These are phyloP conservation scores for Dexiosoma caninum DNA, from an alignment of 2,888 invertebrate species.

Conservation along the genomic window DNA sequence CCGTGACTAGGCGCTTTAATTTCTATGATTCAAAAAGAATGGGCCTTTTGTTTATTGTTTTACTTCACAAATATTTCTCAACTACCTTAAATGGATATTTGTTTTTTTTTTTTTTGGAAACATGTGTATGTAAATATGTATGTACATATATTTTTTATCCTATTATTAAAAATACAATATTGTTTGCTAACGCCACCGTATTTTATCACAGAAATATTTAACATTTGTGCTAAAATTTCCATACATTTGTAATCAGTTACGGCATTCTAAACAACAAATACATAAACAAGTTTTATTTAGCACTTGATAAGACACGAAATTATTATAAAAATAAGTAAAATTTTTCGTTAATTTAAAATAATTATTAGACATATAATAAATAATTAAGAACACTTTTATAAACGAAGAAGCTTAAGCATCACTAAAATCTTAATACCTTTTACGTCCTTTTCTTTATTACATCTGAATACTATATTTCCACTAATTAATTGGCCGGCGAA, in stretches of 20 bases:
- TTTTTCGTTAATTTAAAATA: background rate
- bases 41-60: too few relatives aligned
- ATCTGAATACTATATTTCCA: slow-evolving; percentile 70
- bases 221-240: background rate
- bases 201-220: background rate
- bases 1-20: too few relatives aligned
- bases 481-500: slow-evolving; percentile 75
- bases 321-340: background rate
- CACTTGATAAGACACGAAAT: background rate
- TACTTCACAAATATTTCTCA: too few relatives aligned
- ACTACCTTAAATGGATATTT: too few relatives aligned
- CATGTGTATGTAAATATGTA: too few relatives aligned
- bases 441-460: slow-evolving; percentile 72
- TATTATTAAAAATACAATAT: background rate
- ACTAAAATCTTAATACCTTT: slow-evolving; percentile 68
- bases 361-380: background rate
- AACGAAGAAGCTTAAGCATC: background rate
- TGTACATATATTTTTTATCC: background rate
- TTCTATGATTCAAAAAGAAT: too few relatives aligned
- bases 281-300: background rate
- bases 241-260: slow-evolving; percentile 8
- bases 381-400: background rate
- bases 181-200: background rate
- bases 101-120: too few relatives aligned
- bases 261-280: background rate